Evolutionary conservation across 2,797 vertebrate species (phyloP).

Genomic region (Gymnopithys bicolor): DNA sequence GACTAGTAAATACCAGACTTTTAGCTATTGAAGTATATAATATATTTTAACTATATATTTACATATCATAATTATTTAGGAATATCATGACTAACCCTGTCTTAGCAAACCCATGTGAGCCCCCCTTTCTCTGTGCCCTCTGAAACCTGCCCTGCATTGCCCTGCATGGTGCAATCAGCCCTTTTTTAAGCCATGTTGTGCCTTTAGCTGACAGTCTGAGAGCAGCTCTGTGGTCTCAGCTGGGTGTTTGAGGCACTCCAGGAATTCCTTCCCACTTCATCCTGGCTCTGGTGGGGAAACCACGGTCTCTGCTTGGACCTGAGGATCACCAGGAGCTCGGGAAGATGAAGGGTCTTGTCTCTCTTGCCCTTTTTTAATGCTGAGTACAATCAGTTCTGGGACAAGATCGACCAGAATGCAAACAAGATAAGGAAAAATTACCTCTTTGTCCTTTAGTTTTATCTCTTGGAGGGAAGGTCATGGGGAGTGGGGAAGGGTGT

Average conservation of each 20-base stretch:
- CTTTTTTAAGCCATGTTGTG: accelerated
- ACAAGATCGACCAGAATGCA: conserved; percentile 37
- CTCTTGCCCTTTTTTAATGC: not conserved
- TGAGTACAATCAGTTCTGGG: not conserved
- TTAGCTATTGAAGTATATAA: not conserved
- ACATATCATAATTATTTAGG: too few species aligned
- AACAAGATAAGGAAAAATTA: conserved; percentile 49
- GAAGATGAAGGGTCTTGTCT: not conserved
- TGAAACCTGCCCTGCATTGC: not conserved
- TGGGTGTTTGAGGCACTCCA: not conserved
- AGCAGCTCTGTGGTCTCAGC: accelerated
- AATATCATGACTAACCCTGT: not conserved
- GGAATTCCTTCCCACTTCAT: accelerated
- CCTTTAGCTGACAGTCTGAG: not conserved
- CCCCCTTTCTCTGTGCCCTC: not conserved
- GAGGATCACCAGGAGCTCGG: not conserved
- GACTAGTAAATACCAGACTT: not conserved
- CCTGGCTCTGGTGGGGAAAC: not conserved
- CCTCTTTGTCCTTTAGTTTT: conserved; percentile 48
- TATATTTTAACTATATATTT: not conserved
- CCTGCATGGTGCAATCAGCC: accelerated
- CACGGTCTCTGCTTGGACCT: not conserved
- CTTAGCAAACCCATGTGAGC: not conserved
- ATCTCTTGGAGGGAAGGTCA: not conserved
- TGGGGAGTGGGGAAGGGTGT: not conserved